A percentile compares a stretch with the other conserved stretches of the same genome.
phyloP scores from a whole-genome alignment of 2,113 vertebrate species.

The Melanerpes aurifrons region DNA sequence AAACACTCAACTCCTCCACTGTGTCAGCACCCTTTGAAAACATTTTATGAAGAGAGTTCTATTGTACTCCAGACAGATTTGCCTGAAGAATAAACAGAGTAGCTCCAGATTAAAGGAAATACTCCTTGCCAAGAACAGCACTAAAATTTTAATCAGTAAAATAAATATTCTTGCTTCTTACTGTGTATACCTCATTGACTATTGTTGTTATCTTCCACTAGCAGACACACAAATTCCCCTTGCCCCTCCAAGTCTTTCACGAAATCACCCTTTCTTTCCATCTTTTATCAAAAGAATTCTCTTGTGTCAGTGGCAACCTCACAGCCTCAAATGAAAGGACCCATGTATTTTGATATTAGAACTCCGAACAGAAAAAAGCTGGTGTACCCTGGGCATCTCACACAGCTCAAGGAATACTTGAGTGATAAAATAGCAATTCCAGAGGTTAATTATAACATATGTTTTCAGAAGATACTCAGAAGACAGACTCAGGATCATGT shows the following conservation, averaged over 20 bases:
- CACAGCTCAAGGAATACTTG: neutral
- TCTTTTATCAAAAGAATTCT: constrained; percentile 4
- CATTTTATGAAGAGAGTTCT: constrained; percentile 30
- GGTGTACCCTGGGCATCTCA: neutral
- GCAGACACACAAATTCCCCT: neutral
- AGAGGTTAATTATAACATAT: neutral
- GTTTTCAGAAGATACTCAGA: neutral
- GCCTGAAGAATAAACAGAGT: constrained; percentile 61
- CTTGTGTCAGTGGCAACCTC: neutral
- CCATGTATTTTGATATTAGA: neutral
- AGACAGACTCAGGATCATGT: neutral
- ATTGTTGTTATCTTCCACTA: constrained; percentile 35
- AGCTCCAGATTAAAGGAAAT: constrained; percentile 66
- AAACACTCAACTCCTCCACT: constrained; percentile 19
- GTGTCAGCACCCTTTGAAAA: constrained; percentile 45
- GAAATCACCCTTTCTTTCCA: constrained; percentile 39
- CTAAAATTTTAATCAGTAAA: constrained; percentile 68
- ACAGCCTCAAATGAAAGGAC: neutral
- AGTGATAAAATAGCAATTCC: neutral
- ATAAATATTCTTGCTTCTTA: constrained; percentile 60
- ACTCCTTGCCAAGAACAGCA: constrained; percentile 59
- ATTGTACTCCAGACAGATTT: constrained; percentile 55
- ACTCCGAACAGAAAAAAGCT: neutral
- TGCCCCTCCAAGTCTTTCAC: neutral
- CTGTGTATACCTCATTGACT: constrained; percentile 50